A percentile compares a stretch with the other conserved stretches of the same genome.
phyloP scores from a whole-genome alignment of 1,140 invertebrate genomes.

The Bombus sibiricus region DNA sequence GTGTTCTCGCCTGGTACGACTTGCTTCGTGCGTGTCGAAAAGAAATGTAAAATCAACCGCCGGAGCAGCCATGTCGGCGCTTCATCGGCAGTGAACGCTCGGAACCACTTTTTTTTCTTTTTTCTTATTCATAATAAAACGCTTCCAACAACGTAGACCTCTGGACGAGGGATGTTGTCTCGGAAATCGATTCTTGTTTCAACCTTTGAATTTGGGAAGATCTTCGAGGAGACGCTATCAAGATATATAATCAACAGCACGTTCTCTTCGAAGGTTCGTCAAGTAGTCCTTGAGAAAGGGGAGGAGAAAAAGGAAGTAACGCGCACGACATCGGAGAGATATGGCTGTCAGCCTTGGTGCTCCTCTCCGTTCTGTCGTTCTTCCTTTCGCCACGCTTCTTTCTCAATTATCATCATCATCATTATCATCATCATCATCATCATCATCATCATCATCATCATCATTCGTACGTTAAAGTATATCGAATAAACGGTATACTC shows the following conservation, averaged over 20 bases:
- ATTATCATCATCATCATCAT: constrained; percentile 6
- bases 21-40: constrained; percentile 43
- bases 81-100: constrained; percentile 66
- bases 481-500: constrained; percentile 34
- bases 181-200: constrained; percentile 43
- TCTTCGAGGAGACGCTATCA: constrained; percentile 55
- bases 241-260: constrained; percentile 51
- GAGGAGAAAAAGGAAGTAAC: constrained; percentile 57
- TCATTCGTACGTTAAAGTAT: constrained; percentile 24
- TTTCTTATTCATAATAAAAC: constrained; percentile 48
- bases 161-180: neutral
- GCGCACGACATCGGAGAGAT: constrained; percentile 34
- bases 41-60: constrained; percentile 48
- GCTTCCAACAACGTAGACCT: constrained; percentile 34
- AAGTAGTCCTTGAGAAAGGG: constrained; percentile 54
- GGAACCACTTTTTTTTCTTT: constrained; percentile 43
- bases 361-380: constrained; percentile 39
- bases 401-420: constrained; percentile 16
- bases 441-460: constrained; percentile 13
- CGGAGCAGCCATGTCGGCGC: constrained; percentile 51
- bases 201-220: constrained; percentile 50
- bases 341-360: constrained; percentile 58
- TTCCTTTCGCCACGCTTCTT: constrained; percentile 36
- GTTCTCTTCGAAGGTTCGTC: constrained; percentile 54
- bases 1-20: constrained; percentile 31